Evolutionary conservation across 2,797 vertebrate genomes (phyloP), one percentile per base, ranked within the genome.

Genomic region (Carapus acus): DNA sequence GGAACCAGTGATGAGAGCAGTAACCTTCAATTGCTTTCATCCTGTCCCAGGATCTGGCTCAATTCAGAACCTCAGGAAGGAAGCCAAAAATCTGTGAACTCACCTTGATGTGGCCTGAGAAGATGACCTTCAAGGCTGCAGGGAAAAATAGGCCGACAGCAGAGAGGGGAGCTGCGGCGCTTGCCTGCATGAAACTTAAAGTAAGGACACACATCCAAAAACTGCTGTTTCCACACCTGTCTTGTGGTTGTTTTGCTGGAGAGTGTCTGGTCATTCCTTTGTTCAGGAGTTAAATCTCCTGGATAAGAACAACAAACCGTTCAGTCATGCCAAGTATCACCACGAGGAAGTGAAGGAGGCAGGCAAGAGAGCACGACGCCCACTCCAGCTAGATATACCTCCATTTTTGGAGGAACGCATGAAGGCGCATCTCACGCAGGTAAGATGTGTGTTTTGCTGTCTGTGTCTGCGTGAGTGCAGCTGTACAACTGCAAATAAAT

Each of bases 101-200:
- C 36, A 93, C 88, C 0, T 45, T 98, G 9, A 85, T 40, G 43
- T 99, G 95, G 95, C 95, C 95, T 0, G 88, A 93, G 37, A 77
- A 90, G 11, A 90, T 96, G 88, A 92, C 71, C 2, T 96, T 99
- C n/a, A 86, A 77, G 0, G 91, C 92, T 27, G 86, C 82, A 18
- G 91, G 90, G 0, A 82, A 69, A 2, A 90, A 83, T 43, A 89
- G 90, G 70, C 62, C 83, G 13, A 84, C 86, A 9, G 94, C 93
- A 0, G 94, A 97, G 74, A 91, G 74, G 49, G 89, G 81, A 58
- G 94, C 91, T 0, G 91, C 94, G 0, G 94, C 94, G 0, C 79
- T 97, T 34, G 95, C 93, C 54, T 98, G 96, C 58, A 83, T 93
- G 84, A 92, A 88, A 62, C 77, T 97, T 2, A 99, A 97, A 90